phyloP scores from a whole-genome alignment of 2,888 invertebrate species.

The Vesta saturnalis region DNA sequence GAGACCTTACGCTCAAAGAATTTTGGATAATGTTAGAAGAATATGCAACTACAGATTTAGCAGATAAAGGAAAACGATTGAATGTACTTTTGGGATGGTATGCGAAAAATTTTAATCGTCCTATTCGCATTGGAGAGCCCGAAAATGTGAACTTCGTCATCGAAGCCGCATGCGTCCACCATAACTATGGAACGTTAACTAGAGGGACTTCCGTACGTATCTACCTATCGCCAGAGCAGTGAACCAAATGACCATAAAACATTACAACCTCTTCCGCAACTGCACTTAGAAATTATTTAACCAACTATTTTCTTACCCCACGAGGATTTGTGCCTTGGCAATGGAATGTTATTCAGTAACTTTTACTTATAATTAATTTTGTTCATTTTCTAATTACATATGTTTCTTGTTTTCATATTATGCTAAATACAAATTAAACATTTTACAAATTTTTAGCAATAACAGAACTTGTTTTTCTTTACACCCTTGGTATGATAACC shows the following conservation, averaged over 20 bases:
- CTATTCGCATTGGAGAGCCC: neutral
- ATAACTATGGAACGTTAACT: neutral
- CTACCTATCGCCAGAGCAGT: neutral
- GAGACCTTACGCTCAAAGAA: too few relatives aligned
- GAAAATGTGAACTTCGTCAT: neutral
- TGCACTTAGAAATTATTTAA: neutral
- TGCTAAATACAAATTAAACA: too few relatives aligned
- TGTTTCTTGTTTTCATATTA: too few relatives aligned
- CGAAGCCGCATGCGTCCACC: neutral
- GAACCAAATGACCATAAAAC: neutral
- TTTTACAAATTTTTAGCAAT: too few relatives aligned
- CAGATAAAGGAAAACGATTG: too few relatives aligned
- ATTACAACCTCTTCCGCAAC: neutral
- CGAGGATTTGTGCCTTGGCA: neutral
- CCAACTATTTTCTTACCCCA: neutral
- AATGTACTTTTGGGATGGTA: too few relatives aligned
- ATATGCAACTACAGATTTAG: neutral
- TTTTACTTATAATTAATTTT: too few relatives aligned
- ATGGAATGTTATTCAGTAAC: neutral
- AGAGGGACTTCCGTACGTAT: neutral
- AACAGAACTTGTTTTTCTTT: too few relatives aligned
- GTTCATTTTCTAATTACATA: too few relatives aligned
- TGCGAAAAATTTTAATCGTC: constrained; percentile 1
- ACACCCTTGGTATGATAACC: too few relatives aligned
- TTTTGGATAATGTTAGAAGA: neutral